phyloP scores from a whole-genome alignment of 2,113 vertebrate genomes.

The Oceanites oceanicus region DNA sequence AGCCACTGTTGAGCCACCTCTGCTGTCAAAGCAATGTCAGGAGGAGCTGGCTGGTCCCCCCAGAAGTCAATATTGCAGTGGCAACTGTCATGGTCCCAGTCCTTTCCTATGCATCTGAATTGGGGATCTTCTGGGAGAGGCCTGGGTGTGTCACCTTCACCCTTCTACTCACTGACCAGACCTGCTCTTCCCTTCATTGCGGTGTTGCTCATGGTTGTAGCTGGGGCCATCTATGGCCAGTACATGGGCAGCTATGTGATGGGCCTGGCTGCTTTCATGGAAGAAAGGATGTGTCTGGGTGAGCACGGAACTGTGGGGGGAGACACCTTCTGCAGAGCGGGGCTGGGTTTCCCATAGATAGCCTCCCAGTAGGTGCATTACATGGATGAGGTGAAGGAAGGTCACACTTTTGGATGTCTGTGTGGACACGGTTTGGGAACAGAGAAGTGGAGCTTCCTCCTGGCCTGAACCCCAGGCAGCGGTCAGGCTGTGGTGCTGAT shows the following conservation, averaged over 20 bases:
- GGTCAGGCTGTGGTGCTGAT: not conserved
- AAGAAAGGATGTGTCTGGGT: not conserved
- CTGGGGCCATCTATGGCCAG: not conserved
- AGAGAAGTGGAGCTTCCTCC: not conserved
- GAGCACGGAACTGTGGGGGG: not conserved
- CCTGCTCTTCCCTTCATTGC: not conserved
- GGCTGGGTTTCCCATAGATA: not conserved
- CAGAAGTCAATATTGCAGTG: not conserved
- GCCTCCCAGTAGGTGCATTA: not conserved
- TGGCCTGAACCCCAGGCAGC: not conserved
- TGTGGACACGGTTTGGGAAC: not conserved
- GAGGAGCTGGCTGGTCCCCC: not conserved
- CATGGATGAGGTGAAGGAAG: not conserved
- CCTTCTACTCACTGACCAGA: not conserved
- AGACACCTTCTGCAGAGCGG: not conserved
- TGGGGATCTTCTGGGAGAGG: not conserved
- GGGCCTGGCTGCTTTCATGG: not conserved
- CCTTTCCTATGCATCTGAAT: not conserved
- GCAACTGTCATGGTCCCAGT: not conserved
- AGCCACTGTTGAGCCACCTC: not conserved
- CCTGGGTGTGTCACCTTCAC: not conserved
- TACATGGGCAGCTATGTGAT: not conserved
- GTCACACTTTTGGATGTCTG: not conserved
- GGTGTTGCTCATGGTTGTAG: not conserved
- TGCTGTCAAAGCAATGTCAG: not conserved